phyloP scores from a whole-genome alignment of 2,888 invertebrate genomes.

The Epirrhoe tristata region DNA sequence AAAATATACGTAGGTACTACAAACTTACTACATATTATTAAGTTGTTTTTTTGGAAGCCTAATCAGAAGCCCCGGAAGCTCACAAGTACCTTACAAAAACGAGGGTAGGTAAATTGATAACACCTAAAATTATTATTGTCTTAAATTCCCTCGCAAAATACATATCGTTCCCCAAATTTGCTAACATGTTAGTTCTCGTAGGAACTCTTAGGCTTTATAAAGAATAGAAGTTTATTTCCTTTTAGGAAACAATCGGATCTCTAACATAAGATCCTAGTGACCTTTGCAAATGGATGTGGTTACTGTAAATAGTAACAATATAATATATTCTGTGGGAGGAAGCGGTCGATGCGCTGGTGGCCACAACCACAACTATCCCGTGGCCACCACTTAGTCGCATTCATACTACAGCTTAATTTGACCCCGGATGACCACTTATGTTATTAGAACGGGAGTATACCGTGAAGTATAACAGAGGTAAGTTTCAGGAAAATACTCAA shows the following conservation, averaged over 20 bases:
- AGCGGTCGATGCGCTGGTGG: conserved; percentile 25
- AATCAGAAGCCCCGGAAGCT: background rate
- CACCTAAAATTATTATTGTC: too few species aligned
- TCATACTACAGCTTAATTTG: conserved; percentile 4
- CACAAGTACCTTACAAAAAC: too few species aligned
- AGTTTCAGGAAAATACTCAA: too few species aligned
- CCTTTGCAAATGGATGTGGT: conserved; percentile 16
- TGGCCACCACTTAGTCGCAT: conserved; percentile 18
- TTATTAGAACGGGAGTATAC: conserved; percentile 26
- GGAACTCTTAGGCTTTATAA: too few species aligned
- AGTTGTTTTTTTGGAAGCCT: background rate
- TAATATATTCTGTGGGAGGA: conserved; percentile 19
- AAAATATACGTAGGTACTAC: background rate
- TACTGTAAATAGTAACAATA: conserved; percentile 7
- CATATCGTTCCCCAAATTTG: too few species aligned
- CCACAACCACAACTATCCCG: conserved; percentile 23
- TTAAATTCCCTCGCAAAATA: too few species aligned
- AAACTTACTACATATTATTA: background rate
- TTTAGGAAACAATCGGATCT: too few species aligned
- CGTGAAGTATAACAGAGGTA: conserved; percentile 19
- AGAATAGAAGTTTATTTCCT: too few species aligned
- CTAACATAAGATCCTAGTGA: background rate
- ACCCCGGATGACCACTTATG: conserved; percentile 9
- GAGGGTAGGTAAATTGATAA: too few species aligned
- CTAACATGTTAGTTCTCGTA: too few species aligned